Conservation (phyloP, 2,113 vertebrate genomes). For the Lota lota region DNA sequence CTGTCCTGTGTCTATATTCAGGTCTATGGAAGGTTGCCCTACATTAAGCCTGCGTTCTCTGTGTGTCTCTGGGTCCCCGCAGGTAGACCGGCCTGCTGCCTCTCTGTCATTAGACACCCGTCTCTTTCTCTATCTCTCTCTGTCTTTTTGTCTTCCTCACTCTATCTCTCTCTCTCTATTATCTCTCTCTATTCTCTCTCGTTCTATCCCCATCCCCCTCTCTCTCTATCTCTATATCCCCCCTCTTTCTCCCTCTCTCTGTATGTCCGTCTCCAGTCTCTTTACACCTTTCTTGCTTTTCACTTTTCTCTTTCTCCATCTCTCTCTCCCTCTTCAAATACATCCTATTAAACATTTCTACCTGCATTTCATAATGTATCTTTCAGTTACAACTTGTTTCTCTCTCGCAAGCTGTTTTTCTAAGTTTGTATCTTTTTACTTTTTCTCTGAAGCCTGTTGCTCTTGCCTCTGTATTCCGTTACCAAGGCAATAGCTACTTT, state of each 20-base stretch:
- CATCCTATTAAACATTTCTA: too few relatives aligned
- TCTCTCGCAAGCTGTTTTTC: background rate
- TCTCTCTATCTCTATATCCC: too few relatives aligned
- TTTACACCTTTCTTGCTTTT: background rate
- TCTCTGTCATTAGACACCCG: constrained; percentile 34
- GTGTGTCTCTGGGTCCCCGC: constrained; percentile 46
- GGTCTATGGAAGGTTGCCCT: constrained; percentile 71
- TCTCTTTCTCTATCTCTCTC: constrained; percentile 23
- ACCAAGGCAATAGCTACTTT: too few relatives aligned
- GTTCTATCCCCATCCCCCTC: background rate
- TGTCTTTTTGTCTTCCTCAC: constrained; percentile 1
- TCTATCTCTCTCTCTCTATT: background rate
- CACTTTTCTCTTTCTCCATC: background rate
- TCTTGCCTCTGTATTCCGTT: background rate
- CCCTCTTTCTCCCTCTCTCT: background rate
- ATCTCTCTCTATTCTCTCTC: background rate
- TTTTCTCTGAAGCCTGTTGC: too few relatives aligned
- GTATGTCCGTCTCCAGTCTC: background rate
- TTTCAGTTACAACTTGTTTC: background rate
- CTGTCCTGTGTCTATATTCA: constrained; percentile 70
- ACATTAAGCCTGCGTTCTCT: constrained; percentile 53
- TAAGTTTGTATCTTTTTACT: background rate
- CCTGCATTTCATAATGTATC: too few relatives aligned
- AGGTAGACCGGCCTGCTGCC: constrained; percentile 33
- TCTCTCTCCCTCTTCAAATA: background rate